A percentile compares a stretch with the other conserved stretches of the same genome.
Conservation (phyloP, 2,888 invertebrate species). For the Alviniconcha strummeri region DNA sequence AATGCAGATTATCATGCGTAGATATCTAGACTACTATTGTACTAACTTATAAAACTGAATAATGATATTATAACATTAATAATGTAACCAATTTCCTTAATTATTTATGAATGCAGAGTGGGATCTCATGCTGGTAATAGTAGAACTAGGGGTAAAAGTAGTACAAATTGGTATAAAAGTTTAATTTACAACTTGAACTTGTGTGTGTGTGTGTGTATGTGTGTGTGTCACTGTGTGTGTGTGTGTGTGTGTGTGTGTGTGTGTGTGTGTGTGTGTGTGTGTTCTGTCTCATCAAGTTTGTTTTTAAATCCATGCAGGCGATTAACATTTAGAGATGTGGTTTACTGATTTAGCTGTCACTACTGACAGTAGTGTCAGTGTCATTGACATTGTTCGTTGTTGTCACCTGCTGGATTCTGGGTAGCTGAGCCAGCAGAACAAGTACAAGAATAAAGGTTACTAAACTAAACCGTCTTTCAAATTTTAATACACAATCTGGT, state of each 20-base stretch:
- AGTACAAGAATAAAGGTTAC: background rate
- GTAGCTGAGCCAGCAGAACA: background rate
- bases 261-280: background rate
- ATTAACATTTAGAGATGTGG: background rate
- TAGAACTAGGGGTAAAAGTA: background rate
- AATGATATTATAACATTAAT: background rate
- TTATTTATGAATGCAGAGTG: background rate
- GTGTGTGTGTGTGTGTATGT: background rate
- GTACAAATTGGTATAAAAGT: background rate
- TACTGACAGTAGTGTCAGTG: too few relatives aligned
- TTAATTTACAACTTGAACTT: conserved; percentile 22
- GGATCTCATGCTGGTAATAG: background rate
- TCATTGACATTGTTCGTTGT: too few relatives aligned
- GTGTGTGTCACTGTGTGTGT: background rate
- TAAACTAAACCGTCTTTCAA: background rate
- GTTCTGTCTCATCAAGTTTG: background rate
- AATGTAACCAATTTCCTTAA: background rate
- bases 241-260: background rate
- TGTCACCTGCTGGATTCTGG: too few relatives aligned
- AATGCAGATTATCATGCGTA: too few relatives aligned
- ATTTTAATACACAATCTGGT: background rate
- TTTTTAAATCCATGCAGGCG: background rate
- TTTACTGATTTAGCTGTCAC: background rate
- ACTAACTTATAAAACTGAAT: background rate
- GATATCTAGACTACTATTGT: too few relatives aligned